Evolutionary conservation across 2,113 vertebrate genomes (phyloP).

Genomic region (Myanophis thanlyinensis): DNA sequence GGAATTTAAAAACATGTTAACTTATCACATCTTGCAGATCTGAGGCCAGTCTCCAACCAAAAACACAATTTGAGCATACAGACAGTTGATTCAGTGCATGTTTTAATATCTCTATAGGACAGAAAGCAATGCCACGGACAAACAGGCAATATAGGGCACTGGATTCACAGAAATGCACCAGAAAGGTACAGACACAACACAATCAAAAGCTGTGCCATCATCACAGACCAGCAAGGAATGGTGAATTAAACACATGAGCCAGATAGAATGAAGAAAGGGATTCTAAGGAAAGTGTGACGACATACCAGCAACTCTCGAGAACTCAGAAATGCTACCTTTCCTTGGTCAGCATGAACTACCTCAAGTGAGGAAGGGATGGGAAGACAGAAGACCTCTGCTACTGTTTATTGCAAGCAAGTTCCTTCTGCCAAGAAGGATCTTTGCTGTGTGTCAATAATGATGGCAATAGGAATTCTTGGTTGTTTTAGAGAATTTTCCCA

Average conservation of each 20-base stretch:
- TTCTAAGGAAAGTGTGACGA: background rate
- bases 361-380: background rate
- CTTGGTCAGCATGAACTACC: background rate
- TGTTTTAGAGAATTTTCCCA: rapidly evolving
- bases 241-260: background rate
- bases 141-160: background rate
- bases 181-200: background rate
- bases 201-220: background rate
- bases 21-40: background rate
- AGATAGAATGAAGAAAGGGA: background rate
- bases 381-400: background rate
- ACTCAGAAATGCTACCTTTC: background rate
- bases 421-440: background rate
- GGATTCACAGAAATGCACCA: conserved; percentile 6
- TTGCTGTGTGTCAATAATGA: rapidly evolving
- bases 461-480: background rate
- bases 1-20: background rate
- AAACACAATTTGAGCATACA: background rate
- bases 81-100: background rate
- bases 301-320: background rate
- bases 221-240: background rate
- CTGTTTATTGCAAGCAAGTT: rapidly evolving
- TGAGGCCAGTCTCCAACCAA: background rate
- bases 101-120: background rate
- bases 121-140: conserved; percentile 11